These are phyloP conservation scores for Struthidea cinerea DNA, from an alignment of 2,113 vertebrate species.

Conservation along the genomic window DNA sequence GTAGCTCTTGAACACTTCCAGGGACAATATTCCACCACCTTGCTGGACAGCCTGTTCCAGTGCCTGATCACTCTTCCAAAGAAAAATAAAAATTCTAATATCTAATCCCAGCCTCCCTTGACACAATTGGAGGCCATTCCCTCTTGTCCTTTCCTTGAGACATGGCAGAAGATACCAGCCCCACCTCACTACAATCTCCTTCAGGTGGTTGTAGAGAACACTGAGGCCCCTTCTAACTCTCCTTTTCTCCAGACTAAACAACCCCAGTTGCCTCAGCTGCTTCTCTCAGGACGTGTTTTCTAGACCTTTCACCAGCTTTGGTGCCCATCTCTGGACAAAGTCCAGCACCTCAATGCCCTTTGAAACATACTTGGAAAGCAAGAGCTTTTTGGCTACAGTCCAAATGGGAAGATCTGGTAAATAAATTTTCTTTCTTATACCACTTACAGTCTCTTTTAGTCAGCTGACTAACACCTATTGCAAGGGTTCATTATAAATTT, in stretches of 20 bases:
- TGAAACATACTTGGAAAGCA: not conserved
- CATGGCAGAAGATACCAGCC: not conserved
- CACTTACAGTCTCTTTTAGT: not conserved
- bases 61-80: not conserved
- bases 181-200: not conserved
- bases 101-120: not conserved
- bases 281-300: not conserved
- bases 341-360: not conserved
- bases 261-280: not conserved
- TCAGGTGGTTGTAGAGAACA: not conserved
- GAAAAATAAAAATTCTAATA: not conserved
- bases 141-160: not conserved
- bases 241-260: not conserved
- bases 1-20: not conserved
- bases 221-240: not conserved
- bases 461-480: not conserved
- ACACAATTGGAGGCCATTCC: not conserved
- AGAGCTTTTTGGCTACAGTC: not conserved
- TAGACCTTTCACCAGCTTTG: rapidly evolving
- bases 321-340: not conserved
- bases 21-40: not conserved
- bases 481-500: not conserved
- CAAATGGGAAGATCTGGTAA: not conserved
- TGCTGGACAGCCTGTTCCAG: not conserved
- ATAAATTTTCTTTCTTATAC: not conserved